Percentiles rank a stretch among this genome's conserved stretches.
Conservation (phyloP, 2,113 vertebrate species). For the Ibidorhyncha struthersii region DNA sequence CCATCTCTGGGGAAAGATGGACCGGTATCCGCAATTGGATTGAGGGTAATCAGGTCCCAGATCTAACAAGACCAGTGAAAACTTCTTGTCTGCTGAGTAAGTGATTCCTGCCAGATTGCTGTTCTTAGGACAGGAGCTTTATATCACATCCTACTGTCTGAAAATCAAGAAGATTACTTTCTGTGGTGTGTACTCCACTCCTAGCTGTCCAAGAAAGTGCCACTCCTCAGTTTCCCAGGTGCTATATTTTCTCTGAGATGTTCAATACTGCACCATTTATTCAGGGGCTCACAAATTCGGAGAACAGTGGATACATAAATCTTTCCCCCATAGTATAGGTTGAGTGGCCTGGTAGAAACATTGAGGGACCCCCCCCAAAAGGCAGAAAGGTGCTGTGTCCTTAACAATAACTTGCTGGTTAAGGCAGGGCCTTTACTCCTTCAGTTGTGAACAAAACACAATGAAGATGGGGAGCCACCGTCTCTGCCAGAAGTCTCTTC, state of each 20-base stretch:
- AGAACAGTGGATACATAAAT: background rate
- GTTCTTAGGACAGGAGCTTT: background rate
- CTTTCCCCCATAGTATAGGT: background rate
- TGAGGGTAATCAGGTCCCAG: background rate
- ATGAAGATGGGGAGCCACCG: background rate
- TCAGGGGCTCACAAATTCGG: background rate
- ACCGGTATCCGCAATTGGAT: background rate
- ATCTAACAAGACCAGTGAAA: background rate
- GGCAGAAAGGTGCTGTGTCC: background rate
- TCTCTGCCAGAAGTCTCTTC: background rate
- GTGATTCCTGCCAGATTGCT: background rate
- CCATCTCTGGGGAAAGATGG: background rate
- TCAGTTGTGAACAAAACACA: fast-evolving
- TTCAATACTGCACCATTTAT: background rate
- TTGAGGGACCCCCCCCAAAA: background rate
- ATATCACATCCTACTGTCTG: background rate
- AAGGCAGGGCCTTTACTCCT: background rate
- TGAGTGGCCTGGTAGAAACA: background rate
- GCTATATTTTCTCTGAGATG: background rate
- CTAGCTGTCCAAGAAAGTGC: background rate
- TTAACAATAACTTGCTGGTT: background rate
- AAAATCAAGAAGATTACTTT: background rate
- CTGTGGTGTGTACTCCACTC: background rate
- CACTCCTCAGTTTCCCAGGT: background rate
- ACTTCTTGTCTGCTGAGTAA: background rate